phyloP scores from a whole-genome alignment of 2,888 invertebrate genomes.

The Balanococcus diminutus region DNA sequence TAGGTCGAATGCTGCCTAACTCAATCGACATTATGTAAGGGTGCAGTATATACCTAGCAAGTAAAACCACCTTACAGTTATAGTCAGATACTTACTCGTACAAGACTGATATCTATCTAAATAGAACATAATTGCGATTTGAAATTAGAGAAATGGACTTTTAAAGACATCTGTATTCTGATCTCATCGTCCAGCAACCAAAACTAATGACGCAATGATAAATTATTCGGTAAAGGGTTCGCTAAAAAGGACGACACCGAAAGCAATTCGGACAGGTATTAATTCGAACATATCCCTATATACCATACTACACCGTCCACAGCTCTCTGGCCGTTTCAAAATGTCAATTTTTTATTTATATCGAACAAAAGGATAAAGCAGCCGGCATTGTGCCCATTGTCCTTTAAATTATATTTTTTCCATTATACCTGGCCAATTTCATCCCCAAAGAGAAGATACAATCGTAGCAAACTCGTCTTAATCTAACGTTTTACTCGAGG shows the following conservation, averaged over 20 bases:
- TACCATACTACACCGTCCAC: not conserved
- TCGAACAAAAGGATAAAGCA: slow-evolving; percentile 10
- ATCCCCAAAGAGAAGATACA: not conserved
- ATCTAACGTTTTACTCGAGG: not conserved
- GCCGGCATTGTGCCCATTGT: not conserved
- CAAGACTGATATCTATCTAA: not conserved
- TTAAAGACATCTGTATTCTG: slow-evolving; percentile 41
- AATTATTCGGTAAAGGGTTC: slow-evolving; percentile 17
- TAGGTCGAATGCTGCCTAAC: too few species aligned
- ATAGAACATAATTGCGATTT: slow-evolving; percentile 35
- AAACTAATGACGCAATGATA: slow-evolving; percentile 34
- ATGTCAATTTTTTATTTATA: slow-evolving; percentile 42
- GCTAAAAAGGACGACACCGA: slow-evolving; percentile 15
- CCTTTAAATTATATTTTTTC: not conserved
- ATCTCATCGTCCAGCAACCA: slow-evolving; percentile 16
- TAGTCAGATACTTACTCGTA: not conserved
- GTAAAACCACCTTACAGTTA: not conserved
- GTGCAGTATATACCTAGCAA: too few species aligned
- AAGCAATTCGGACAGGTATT: slow-evolving; percentile 19
- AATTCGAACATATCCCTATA: slow-evolving; percentile 22
- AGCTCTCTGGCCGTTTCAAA: not conserved
- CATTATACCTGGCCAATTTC: not conserved
- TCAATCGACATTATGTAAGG: not conserved
- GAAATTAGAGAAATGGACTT: slow-evolving; percentile 14
- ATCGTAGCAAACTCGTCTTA: not conserved